Percentiles rank a stretch among this genome's conserved stretches.
These are phyloP conservation scores for Hemistola chrysoprasaria DNA, from an alignment of 2,888 invertebrate genomes.

Conservation along the genomic window DNA sequence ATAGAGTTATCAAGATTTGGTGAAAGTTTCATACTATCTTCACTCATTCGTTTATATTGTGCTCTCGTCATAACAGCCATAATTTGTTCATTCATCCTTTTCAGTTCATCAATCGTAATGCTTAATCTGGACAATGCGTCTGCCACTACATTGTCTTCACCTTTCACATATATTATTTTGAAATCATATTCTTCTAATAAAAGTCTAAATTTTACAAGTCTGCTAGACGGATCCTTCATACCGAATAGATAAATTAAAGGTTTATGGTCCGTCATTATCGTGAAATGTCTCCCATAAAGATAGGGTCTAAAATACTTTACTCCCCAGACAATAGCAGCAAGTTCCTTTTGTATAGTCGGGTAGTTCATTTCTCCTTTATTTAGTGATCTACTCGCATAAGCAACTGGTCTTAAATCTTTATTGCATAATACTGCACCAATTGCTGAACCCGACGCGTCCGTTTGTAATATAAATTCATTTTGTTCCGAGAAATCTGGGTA, in stretches of 20 bases:
- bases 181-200: conserved; percentile 15
- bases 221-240: conserved; percentile 18
- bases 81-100: conserved; percentile 6
- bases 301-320: neutral
- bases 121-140: conserved; percentile 12
- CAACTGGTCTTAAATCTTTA: too few relatives aligned
- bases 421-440: too few relatives aligned
- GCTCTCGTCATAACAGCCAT: conserved; percentile 11
- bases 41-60: conserved; percentile 11
- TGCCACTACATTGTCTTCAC: neutral
- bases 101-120: conserved; percentile 7
- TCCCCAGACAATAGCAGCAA: too few relatives aligned
- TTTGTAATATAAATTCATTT: too few relatives aligned
- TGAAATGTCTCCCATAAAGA: conserved; percentile 12
- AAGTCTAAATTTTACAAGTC: conserved; percentile 18
- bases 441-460: too few relatives aligned
- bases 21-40: neutral
- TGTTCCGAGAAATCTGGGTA: too few relatives aligned
- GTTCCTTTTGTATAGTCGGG: too few relatives aligned
- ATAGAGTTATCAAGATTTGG: conserved; percentile 6
- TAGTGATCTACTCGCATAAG: neutral
- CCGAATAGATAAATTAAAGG: conserved; percentile 17
- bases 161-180: neutral
- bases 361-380: too few relatives aligned
- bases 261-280: conserved; percentile 4